Conservation (phyloP, 23 tunicate genomes). For the Ciona savignyi region DNA sequence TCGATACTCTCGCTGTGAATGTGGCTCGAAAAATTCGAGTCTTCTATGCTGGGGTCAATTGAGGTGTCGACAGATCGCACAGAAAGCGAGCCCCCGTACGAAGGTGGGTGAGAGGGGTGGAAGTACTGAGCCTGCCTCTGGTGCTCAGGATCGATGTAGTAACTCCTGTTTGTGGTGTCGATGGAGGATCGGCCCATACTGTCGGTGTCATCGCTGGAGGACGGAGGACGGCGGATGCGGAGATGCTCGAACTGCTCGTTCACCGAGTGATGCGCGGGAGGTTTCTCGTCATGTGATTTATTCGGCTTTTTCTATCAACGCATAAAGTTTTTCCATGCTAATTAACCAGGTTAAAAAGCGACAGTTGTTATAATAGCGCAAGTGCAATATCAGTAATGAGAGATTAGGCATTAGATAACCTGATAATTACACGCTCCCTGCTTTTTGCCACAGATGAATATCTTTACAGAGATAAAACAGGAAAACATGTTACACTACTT, state of each 20-base stretch:
- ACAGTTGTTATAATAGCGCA: too few species aligned
- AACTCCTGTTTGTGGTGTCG: constrained; percentile 24
- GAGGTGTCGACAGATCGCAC: not conserved
- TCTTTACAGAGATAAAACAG: too few species aligned
- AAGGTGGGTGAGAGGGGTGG: not conserved
- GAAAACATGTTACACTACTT: too few species aligned
- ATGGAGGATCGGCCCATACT: constrained; percentile 39
- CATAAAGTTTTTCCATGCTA: not conserved
- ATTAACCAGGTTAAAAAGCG: too few species aligned
- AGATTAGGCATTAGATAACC: too few species aligned
- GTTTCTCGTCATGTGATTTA: not conserved
- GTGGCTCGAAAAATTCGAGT: constrained; percentile 1
- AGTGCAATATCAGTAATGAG: too few species aligned
- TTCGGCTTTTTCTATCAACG: not conserved
- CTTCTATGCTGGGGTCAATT: not conserved
- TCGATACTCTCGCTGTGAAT: constrained; percentile 3
- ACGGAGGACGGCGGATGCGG: not conserved
- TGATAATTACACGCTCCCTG: too few species aligned
- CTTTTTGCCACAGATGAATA: too few species aligned
- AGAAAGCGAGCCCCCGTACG: too few species aligned
- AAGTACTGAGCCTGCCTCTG: too few species aligned
- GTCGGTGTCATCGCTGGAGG: constrained; percentile 53
- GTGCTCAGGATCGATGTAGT: constrained; percentile 1
- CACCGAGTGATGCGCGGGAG: not conserved
- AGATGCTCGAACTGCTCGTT: not conserved